Evolutionary conservation across 1,140 invertebrate genomes (phyloP).

Genomic region (Neoseiulus cucumeris): DNA sequence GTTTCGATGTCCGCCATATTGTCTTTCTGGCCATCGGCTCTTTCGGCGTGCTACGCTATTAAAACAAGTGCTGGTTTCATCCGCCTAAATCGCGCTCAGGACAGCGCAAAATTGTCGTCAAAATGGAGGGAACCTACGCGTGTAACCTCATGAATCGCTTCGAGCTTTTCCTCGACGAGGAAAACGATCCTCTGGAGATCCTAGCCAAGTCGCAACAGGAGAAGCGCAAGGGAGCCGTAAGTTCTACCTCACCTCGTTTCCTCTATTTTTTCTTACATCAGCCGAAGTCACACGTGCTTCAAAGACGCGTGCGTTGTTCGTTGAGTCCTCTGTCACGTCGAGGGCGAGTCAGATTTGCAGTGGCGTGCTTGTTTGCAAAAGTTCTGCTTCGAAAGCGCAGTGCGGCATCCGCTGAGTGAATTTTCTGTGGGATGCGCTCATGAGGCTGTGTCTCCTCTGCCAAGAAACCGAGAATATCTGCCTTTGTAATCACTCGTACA

Average conservation of each 20-base stretch:
- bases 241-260: neutral
- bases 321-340: too few relatives aligned
- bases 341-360: too few relatives aligned
- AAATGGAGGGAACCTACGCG: constrained; percentile 3
- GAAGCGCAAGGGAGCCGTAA: neutral
- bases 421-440: too few relatives aligned
- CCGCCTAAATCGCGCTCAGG: constrained; percentile 6
- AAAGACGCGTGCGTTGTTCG: too few relatives aligned
- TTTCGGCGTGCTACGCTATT: constrained; percentile 10
- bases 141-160: constrained; percentile 1
- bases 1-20: constrained; percentile 10
- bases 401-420: too few relatives aligned
- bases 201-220: constrained; percentile 2
- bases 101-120: constrained; percentile 3
- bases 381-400: too few relatives aligned
- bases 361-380: too few relatives aligned
- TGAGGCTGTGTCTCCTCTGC: too few relatives aligned
- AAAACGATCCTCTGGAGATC: constrained; percentile 1
- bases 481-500: too few relatives aligned
- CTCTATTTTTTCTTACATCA: too few relatives aligned
- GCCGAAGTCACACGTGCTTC: too few relatives aligned
- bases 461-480: too few relatives aligned
- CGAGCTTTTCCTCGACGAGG: constrained; percentile 1
- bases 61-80: constrained; percentile 9
- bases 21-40: constrained; percentile 10